Percentiles rank a stretch among this genome's conserved stretches.
phyloP scores from a whole-genome alignment of 2,113 vertebrate genomes.

The Chinchilla lanigera region DNA sequence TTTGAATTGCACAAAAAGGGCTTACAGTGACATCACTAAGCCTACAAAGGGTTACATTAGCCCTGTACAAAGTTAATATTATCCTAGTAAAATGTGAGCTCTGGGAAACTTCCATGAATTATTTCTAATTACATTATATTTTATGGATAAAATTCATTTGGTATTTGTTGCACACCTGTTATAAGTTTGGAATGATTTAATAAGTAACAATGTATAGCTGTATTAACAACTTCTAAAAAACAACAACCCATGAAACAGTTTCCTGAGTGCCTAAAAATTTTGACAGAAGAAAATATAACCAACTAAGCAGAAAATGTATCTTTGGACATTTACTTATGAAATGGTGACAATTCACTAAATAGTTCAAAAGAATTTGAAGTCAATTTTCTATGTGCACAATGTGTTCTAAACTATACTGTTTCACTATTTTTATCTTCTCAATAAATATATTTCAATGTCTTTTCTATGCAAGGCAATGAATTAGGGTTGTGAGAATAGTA shows the following conservation, averaged over 20 bases:
- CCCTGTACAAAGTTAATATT: neutral
- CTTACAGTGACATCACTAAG: neutral
- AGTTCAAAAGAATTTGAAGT: neutral
- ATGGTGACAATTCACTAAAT: neutral
- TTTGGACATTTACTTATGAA: neutral
- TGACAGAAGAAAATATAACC: neutral
- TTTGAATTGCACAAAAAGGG: neutral
- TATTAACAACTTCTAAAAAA: neutral
- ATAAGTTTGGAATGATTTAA: neutral
- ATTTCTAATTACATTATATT: neutral
- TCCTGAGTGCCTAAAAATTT: neutral
- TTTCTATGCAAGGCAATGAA: neutral
- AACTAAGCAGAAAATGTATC: neutral
- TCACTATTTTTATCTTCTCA: slow-evolving; percentile 25
- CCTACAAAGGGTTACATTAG: neutral
- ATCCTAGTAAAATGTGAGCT: neutral
- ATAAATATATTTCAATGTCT: neutral
- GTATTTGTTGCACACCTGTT: neutral
- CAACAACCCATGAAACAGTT: neutral
- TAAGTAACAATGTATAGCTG: neutral
- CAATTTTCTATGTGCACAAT: neutral
- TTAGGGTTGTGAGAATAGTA: neutral
- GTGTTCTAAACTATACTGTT: neutral
- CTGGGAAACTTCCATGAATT: neutral
- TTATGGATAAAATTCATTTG: neutral